Percentiles rank a stretch among this genome's conserved stretches.
phyloP scores from a whole-genome alignment of 2,113 vertebrate genomes.

The Mystacornis crossleyi region DNA sequence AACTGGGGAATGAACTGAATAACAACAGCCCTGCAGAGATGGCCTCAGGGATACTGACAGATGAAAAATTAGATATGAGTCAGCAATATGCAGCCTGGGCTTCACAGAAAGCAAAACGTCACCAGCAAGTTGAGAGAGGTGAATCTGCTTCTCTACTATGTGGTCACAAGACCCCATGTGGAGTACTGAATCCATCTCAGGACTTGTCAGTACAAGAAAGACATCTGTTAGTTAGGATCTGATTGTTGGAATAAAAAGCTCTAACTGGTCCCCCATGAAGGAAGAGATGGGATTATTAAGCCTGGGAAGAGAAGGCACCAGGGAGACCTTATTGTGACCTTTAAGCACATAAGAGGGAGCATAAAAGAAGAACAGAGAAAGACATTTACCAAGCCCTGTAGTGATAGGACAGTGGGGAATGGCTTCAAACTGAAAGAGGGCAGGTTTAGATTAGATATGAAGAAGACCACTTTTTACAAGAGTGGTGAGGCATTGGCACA shows the following conservation, averaged over 20 bases:
- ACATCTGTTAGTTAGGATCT: not conserved
- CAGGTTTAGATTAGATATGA: not conserved
- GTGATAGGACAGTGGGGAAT: not conserved
- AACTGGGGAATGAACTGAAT: not conserved
- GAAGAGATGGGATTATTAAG: not conserved
- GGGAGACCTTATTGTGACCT: not conserved
- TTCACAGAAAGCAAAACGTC: not conserved
- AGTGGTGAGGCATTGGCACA: not conserved
- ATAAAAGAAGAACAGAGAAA: not conserved
- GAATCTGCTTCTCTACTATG: not conserved
- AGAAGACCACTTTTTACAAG: not conserved
- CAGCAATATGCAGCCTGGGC: fast-evolving
- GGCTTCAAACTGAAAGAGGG: not conserved
- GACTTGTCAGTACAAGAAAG: not conserved
- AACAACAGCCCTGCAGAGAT: not conserved
- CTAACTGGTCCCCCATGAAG: fast-evolving
- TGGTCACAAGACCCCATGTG: not conserved
- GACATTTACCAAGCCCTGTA: not conserved
- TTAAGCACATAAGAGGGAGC: not conserved
- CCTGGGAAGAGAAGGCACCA: not conserved
- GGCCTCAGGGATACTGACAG: not conserved
- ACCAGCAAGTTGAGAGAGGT: not conserved
- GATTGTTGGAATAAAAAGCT: not conserved
- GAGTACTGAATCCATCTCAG: not conserved
- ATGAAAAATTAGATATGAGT: not conserved